Evolutionary conservation across 2,888 invertebrate genomes (phyloP), one percentile per base, ranked within the genome.

Genomic region (Lymantria dispar): DNA sequence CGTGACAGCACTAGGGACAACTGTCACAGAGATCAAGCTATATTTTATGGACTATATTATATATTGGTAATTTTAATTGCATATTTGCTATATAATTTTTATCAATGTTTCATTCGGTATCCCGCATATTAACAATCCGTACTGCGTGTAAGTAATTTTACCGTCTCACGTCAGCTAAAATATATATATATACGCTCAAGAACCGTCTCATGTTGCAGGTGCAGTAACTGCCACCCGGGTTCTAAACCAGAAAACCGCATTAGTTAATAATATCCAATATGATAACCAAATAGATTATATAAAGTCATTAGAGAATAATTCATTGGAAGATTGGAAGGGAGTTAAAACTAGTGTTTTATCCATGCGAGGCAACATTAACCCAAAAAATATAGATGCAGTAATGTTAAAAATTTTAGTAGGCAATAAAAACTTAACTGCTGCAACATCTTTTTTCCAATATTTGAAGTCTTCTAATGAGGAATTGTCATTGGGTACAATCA

Each of bases 371-470:
- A 69, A 70, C 33, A 64, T 92, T 11, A 92, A 82, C 43, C 57
- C 80, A 39, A 83, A 85, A 39, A 95, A 93, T 72, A 81, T 94
- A 33, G 94, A 95, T 80, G 92, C 93, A 36, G 72, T 92, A 0
- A 86, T 95, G 38, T 70, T 95, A 38, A 92, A 92, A 50, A 67
- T 88, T 14, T 93, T 94, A 76, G 69, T 84, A 8, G 69, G 66
- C 5, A 61, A 70, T 0, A 83, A 84, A 31, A 85, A 93, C 40
- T 79, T 92, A 45, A 70, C 89, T 43, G 70, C 89, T 33, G 94
- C 93, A 0, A 81, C 92, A 52, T 92, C 91, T 31, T 96, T 94
- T 81, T 78, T 94, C 0, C 73, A 91, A 7, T 92, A 92, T 84
- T 76, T 96, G 36, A 81, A 85, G 58, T 70, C 68, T 0, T 82